These are phyloP conservation scores for Lutra lutra DNA, from an alignment of 2,797 vertebrate genomes.

Conservation along the genomic window DNA sequence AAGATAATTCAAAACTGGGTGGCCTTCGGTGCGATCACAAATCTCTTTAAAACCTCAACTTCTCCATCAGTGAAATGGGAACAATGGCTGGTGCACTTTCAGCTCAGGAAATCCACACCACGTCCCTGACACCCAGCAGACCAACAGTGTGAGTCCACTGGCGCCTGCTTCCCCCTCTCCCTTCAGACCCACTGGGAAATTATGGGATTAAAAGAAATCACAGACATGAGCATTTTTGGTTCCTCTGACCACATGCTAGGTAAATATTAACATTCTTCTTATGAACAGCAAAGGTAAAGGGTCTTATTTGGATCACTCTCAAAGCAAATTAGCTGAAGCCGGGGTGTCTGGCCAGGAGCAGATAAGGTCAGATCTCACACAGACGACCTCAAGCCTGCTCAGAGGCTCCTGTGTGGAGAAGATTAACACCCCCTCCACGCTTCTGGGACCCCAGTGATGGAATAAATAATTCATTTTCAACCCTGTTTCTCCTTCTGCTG, in stretches of 20 bases:
- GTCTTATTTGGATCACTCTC: conserved; percentile 67
- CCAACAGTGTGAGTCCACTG: too few species aligned
- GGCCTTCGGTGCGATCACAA: not conserved
- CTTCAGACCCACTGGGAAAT: not conserved
- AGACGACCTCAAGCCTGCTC: not conserved
- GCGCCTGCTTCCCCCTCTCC: not conserved
- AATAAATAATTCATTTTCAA: conserved; percentile 74
- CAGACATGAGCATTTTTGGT: conserved; percentile 41
- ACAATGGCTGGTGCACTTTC: not conserved
- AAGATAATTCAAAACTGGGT: not conserved
- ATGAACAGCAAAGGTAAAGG: conserved; percentile 48
- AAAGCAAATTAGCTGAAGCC: conserved; percentile 54
- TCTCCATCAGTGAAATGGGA: not conserved
- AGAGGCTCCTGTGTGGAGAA: conserved; percentile 24
- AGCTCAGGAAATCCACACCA: not conserved
- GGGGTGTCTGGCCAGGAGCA: conserved; percentile 61
- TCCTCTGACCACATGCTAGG: not conserved
- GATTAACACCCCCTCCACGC: conserved; percentile 39
- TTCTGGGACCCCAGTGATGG: not conserved
- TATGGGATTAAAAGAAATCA: conserved; percentile 60
- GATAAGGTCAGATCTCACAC: conserved; percentile 58
- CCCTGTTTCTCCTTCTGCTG: conserved; percentile 23
- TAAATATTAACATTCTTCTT: conserved; percentile 63
- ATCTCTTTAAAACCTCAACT: not conserved
- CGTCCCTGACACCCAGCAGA: too few species aligned